phyloP scores from a whole-genome alignment of 2,113 vertebrate genomes.

The Chascanopsetta lugubris region DNA sequence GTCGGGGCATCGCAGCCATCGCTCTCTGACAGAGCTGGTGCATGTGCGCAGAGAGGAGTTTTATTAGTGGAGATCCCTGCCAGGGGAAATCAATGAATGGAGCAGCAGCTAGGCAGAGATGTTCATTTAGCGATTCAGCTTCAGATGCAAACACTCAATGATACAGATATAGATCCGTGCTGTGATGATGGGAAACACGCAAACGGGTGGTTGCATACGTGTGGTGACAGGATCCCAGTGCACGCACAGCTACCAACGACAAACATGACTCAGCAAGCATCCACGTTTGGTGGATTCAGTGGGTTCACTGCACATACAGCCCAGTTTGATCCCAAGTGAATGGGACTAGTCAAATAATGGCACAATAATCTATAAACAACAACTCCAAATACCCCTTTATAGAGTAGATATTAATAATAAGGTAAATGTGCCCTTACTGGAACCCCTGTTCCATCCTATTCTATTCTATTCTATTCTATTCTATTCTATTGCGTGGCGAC shows the following conservation, averaged over 20 bases:
- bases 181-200: too few relatives aligned
- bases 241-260: conserved; percentile 8
- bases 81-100: conserved; percentile 41
- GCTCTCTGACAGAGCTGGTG: conserved; percentile 36
- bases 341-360: too few relatives aligned
- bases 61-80: conserved; percentile 37
- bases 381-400: too few relatives aligned
- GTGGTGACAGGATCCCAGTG: conserved; percentile 33
- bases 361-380: too few relatives aligned
- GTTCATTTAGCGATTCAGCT: conserved; percentile 46
- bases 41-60: conserved; percentile 24
- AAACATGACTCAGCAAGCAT: neutral
- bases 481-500: too few relatives aligned
- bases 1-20: conserved; percentile 45
- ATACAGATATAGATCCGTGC: conserved; percentile 32
- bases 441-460: too few relatives aligned
- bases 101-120: conserved; percentile 32
- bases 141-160: conserved; percentile 36
- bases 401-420: too few relatives aligned
- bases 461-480: too few relatives aligned
- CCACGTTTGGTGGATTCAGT: conserved; percentile 12
- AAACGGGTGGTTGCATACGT: conserved; percentile 4
- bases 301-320: too few relatives aligned
- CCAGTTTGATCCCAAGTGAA: too few relatives aligned
- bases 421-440: too few relatives aligned